A percentile compares a stretch with the other conserved stretches of the same genome.
Conservation (phyloP, 1,140 invertebrate species). For the Ridgeia piscesae region DNA sequence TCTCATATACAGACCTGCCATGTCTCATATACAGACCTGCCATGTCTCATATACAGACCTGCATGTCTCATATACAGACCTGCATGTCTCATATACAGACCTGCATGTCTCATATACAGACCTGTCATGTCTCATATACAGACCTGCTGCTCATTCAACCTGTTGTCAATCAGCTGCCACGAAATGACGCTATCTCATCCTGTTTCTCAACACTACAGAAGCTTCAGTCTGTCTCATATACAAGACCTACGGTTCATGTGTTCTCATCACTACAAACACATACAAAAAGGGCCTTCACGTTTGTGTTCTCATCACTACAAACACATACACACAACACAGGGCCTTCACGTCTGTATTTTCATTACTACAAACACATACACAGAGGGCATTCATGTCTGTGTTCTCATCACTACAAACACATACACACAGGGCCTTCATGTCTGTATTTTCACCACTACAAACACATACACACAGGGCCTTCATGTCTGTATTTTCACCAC, state of each 20-base stretch:
- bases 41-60: too few relatives aligned
- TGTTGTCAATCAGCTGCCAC: too few relatives aligned
- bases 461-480: constrained; percentile 60
- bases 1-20: too few relatives aligned
- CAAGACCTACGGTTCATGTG: neutral
- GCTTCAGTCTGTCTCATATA: too few relatives aligned
- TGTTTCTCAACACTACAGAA: constrained; percentile 68
- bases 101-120: constrained; percentile 25
- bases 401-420: constrained; percentile 63
- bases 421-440: constrained; percentile 64
- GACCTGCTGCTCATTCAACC: constrained; percentile 65
- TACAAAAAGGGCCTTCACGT: too few relatives aligned
- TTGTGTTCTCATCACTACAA: too few relatives aligned
- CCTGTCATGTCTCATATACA: constrained; percentile 49
- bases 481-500: constrained; percentile 70
- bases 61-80: too few relatives aligned
- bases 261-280: too few relatives aligned
- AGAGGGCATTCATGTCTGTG: constrained; percentile 48
- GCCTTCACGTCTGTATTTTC: neutral
- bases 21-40: too few relatives aligned
- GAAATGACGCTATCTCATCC: constrained; percentile 64
- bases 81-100: too few relatives aligned
- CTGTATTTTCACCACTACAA: constrained; percentile 69
- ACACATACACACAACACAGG: neutral
- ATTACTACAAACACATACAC: too few relatives aligned